These are phyloP conservation scores for Chamaetylas fuelleborni DNA, from an alignment of 2,113 vertebrate species.

Conservation along the genomic window DNA sequence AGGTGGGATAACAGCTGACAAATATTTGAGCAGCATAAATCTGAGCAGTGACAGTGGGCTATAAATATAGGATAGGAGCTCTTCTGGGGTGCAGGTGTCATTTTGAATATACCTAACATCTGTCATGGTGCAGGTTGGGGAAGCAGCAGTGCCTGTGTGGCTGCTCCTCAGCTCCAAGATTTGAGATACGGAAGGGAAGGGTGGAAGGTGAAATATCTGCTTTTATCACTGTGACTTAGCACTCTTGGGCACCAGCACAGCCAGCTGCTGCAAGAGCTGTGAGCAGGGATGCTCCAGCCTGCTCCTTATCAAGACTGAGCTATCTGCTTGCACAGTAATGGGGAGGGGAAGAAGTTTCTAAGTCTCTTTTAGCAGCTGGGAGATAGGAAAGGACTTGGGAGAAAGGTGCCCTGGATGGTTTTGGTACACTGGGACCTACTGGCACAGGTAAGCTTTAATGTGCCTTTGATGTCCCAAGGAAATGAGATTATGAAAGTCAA, in stretches of 20 bases:
- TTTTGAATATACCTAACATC: not conserved
- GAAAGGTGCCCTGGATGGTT: not conserved
- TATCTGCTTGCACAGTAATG: not conserved
- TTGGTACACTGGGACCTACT: not conserved
- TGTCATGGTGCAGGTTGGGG: not conserved
- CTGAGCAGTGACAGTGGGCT: not conserved
- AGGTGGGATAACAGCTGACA: constrained; percentile 40
- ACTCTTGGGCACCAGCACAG: not conserved
- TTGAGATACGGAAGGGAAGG: not conserved
- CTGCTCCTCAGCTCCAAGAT: not conserved
- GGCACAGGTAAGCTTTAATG: accelerated
- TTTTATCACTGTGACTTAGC: not conserved
- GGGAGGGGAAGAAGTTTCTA: not conserved
- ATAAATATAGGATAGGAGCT: constrained; percentile 22
- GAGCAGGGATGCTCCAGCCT: not conserved
- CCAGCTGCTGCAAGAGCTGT: not conserved
- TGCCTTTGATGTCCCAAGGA: not conserved
- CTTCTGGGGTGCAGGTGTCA: not conserved
- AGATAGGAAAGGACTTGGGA: not conserved
- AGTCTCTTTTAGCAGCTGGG: not conserved
- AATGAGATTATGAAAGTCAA: not conserved
- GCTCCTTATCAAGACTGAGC: not conserved
- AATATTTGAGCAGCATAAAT: constrained; percentile 50
- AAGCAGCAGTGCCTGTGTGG: not conserved
- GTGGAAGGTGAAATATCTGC: not conserved